Conservation (phyloP, 2,113 vertebrate genomes). For the Equus przewalskii region DNA sequence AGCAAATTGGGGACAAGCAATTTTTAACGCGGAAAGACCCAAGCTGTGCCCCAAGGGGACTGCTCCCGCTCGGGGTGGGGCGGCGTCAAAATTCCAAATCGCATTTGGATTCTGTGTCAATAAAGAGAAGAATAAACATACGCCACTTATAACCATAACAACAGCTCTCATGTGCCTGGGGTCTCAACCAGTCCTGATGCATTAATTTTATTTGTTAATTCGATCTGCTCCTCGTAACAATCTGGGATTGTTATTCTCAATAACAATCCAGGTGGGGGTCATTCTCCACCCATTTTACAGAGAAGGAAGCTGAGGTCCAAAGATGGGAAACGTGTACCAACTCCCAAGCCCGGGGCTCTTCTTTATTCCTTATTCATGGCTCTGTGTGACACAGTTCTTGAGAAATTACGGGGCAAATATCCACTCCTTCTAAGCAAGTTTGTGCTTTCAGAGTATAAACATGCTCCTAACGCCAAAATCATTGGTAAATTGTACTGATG, state of each 20-base stretch:
- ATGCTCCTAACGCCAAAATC: not conserved
- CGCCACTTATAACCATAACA: not conserved
- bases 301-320: not conserved
- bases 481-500: not conserved
- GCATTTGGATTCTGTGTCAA: not conserved
- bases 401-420: not conserved
- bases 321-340: not conserved
- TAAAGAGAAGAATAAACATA: not conserved
- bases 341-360: not conserved
- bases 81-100: not conserved
- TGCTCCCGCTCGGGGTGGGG: not conserved
- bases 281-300: not conserved
- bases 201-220: not conserved
- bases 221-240: not conserved
- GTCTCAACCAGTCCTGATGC: not conserved
- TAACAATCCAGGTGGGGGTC: not conserved
- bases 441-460: not conserved
- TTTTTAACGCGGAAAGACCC: not conserved
- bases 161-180: not conserved
- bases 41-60: fast-evolving
- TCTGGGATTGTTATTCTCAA: not conserved
- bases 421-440: not conserved
- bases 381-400: not conserved
- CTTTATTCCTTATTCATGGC: fast-evolving
- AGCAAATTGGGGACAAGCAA: not conserved